A percentile compares a stretch with the other conserved stretches of the same genome.
Evolutionary conservation across 2,888 invertebrate genomes (phyloP).

Genomic region (Tetragnatha montana): DNA sequence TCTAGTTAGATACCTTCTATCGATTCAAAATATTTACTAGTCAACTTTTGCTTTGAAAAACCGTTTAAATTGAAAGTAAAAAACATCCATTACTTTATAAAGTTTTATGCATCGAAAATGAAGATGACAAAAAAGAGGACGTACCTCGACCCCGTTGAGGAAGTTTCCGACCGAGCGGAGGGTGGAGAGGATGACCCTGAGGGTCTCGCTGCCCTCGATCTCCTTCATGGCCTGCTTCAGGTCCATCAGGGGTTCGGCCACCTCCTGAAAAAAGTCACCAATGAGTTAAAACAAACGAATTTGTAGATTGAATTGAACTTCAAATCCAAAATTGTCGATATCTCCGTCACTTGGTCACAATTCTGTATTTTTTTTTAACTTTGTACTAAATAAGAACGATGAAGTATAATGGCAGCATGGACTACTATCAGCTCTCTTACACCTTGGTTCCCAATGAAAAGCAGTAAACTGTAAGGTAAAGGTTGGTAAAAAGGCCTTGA

Average conservation of each 20-base stretch:
- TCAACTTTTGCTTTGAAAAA: too few relatives aligned
- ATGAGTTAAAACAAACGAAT: not conserved
- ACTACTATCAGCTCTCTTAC: too few relatives aligned
- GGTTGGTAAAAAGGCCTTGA: too few relatives aligned
- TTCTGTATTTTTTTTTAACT: not conserved
- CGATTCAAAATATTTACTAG: too few relatives aligned
- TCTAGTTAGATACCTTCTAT: too few relatives aligned
- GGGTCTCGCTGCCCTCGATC: constrained; percentile 92
- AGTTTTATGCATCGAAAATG: too few relatives aligned
- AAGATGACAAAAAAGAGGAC: not conserved
- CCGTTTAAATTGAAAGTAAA: too few relatives aligned
- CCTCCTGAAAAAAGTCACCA: constrained; percentile 80
- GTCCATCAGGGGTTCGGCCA: constrained; percentile 99
- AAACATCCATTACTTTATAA: too few relatives aligned
- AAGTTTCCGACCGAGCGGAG: constrained; percentile 96
- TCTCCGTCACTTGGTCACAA: not conserved
- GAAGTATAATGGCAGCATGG: too few relatives aligned
- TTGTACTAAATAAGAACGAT: not conserved
- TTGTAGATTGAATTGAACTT: not conserved
- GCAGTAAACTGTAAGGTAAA: too few relatives aligned
- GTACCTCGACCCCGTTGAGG: constrained; percentile 86
- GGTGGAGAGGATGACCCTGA: constrained; percentile 86
- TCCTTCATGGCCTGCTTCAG: constrained; percentile 96
- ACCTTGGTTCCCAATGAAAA: too few relatives aligned
- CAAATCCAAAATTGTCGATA: not conserved